Conservation (phyloP, 2,113 vertebrate genomes). For the Paracanthobrama guichenoti region DNA sequence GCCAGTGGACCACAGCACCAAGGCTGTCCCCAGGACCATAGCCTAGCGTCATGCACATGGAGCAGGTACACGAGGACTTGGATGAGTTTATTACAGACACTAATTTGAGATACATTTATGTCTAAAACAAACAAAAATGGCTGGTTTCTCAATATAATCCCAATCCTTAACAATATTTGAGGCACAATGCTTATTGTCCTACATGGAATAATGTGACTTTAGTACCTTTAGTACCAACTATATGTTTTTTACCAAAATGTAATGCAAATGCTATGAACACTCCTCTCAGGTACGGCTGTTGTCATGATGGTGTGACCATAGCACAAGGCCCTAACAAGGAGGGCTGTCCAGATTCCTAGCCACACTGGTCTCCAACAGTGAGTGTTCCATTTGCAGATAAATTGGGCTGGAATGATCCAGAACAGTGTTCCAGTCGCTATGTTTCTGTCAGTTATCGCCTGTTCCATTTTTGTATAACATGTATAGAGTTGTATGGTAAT, state of each 20-base stretch:
- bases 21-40: constrained; percentile 69
- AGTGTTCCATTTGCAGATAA: constrained; percentile 56
- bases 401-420: not conserved
- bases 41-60: constrained; percentile 58
- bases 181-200: not conserved
- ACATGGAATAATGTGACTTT: not conserved
- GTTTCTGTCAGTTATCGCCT: not conserved
- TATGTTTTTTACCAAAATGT: not conserved
- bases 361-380: constrained; percentile 68
- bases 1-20: constrained; percentile 72
- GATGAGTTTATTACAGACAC: not conserved
- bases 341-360: constrained; percentile 75
- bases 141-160: too few relatives aligned
- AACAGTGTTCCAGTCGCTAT: not conserved
- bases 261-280: not conserved
- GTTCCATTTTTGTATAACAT: not conserved
- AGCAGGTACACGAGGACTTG: constrained; percentile 61
- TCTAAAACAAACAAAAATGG: too few relatives aligned
- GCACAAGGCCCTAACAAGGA: constrained; percentile 80
- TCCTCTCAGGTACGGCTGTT: constrained; percentile 85
- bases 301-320: constrained; percentile 79
- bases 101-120: too few relatives aligned
- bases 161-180: not conserved
- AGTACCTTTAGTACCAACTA: not conserved
- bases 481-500: too few relatives aligned